Evolutionary conservation across 2,888 invertebrate genomes (phyloP).

Genomic region (Volucella zonaria): DNA sequence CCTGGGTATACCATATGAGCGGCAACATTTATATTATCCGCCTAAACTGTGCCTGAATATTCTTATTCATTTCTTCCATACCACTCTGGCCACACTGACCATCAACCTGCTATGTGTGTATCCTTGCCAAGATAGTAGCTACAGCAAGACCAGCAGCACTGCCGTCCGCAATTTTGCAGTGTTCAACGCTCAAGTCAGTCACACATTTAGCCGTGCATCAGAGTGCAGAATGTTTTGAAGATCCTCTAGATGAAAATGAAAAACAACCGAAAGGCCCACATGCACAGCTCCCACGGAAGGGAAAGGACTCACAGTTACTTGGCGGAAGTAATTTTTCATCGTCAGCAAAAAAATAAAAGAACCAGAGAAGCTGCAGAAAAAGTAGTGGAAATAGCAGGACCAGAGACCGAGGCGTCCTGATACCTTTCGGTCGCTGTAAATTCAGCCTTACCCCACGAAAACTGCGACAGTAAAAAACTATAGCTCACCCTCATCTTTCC

Average conservation of each 20-base stretch:
- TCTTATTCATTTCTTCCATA: too few species aligned
- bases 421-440: slow-evolving; percentile 39
- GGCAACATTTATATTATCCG: too few species aligned
- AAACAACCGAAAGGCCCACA: slow-evolving; percentile 58
- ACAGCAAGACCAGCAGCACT: not conserved
- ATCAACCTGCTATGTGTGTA: slow-evolving; percentile 1
- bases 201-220: slow-evolving; percentile 66
- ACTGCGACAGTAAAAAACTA: slow-evolving; percentile 36
- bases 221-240: slow-evolving; percentile 62
- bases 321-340: slow-evolving; percentile 71
- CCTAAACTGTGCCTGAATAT: too few species aligned
- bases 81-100: too few species aligned
- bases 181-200: slow-evolving; percentile 40
- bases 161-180: slow-evolving; percentile 20
- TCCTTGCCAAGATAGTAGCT: slow-evolving; percentile 57
- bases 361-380: slow-evolving; percentile 41
- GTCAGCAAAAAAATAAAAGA: slow-evolving; percentile 57
- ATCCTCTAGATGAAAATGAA: slow-evolving; percentile 44
- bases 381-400: slow-evolving; percentile 21
- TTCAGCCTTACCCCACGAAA: slow-evolving; percentile 28
- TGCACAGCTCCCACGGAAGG: slow-evolving; percentile 39
- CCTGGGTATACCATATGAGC: too few species aligned
- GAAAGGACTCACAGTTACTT: slow-evolving; percentile 46
- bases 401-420: slow-evolving; percentile 30
- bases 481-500: slow-evolving; percentile 27